These are phyloP conservation scores for Pseudotriccus pelzelni DNA, from an alignment of 2,797 vertebrate species.

Conservation along the genomic window DNA sequence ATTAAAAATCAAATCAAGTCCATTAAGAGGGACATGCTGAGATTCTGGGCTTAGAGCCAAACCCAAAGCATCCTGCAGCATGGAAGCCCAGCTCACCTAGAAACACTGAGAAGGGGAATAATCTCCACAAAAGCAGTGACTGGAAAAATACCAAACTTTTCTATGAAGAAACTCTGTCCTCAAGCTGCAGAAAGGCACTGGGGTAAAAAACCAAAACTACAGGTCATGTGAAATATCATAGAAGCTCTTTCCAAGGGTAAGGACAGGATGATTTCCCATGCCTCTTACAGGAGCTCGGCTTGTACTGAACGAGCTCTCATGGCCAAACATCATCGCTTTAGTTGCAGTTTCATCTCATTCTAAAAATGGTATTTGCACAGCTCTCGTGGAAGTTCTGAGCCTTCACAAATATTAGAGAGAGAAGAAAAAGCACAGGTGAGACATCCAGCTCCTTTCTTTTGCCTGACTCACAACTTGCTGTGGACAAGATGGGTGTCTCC, in stretches of 20 bases:
- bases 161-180: not conserved
- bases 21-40: not conserved
- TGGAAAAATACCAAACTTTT: not conserved
- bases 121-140: not conserved
- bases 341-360: not conserved
- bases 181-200: not conserved
- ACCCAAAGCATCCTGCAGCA: not conserved
- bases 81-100: not conserved
- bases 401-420: not conserved
- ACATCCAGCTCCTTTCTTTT: not conserved
- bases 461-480: not conserved
- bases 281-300: not conserved
- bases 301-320: not conserved
- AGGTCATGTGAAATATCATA: not conserved
- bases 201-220: not conserved
- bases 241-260: not conserved
- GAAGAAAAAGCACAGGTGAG: not conserved
- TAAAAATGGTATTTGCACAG: not conserved
- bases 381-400: not conserved
- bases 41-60: constrained; percentile 17
- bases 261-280: not conserved
- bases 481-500: not conserved
- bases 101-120: not conserved
- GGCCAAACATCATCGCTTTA: fast-evolving
- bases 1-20: not conserved